These are phyloP conservation scores for Macropus fuliginosus DNA, from an alignment of 2,797 vertebrate genomes.

Conservation along the genomic window DNA sequence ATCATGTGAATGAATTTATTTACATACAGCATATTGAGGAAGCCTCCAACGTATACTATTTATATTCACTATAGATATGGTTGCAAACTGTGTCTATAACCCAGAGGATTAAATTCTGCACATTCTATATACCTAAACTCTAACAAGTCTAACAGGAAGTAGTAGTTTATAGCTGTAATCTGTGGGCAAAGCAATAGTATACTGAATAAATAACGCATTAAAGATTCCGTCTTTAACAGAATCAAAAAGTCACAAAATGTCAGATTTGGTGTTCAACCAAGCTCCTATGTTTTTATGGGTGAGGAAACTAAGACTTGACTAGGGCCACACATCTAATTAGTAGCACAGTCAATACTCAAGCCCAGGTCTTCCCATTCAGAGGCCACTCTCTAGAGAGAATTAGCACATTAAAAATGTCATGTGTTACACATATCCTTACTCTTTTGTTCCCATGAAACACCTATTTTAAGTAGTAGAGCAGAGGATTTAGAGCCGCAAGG, in stretches of 20 bases:
- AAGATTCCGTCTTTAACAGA: neutral
- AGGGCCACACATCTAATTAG: neutral
- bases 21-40: neutral
- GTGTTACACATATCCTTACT: neutral
- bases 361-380: neutral
- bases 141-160: neutral
- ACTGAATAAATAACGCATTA: neutral
- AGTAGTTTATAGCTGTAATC: neutral
- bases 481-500: neutral
- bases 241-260: neutral
- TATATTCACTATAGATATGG: neutral
- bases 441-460: neutral
- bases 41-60: neutral
- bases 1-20: neutral
- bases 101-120: neutral
- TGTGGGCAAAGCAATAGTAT: neutral
- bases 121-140: neutral
- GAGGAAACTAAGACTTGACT: neutral
- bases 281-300: neutral
- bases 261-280: neutral
- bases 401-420: neutral
- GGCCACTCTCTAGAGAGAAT: neutral
- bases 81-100: neutral
- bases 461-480: neutral
- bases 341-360: neutral